Conservation (phyloP, 2,888 invertebrate genomes). For the Tetropium fuscum region DNA sequence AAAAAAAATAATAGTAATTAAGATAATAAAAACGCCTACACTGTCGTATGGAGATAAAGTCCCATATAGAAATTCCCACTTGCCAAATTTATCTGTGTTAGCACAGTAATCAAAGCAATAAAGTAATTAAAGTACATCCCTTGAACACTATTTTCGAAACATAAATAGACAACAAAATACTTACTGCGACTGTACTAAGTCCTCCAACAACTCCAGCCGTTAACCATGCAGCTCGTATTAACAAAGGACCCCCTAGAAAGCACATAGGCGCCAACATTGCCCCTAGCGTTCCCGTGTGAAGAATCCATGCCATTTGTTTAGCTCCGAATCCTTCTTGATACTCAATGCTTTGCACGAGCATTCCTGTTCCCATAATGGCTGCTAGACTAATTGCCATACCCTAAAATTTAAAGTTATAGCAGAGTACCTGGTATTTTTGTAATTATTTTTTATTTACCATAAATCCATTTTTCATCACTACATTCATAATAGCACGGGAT, state of each 20-base stretch:
- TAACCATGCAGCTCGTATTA: conserved; percentile 91
- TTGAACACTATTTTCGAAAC: too few relatives aligned
- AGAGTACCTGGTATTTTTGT: too few relatives aligned
- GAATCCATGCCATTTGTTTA: conserved; percentile 89
- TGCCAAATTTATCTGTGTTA: too few relatives aligned
- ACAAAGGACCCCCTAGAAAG: conserved; percentile 90
- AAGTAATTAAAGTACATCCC: too few relatives aligned
- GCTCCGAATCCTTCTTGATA: conserved; percentile 85
- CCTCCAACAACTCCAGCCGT: conserved; percentile 97
- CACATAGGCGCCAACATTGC: conserved; percentile 93
- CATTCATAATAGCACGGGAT: conserved; percentile 83
- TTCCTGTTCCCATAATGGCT: conserved; percentile 91
- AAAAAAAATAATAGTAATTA: background rate
- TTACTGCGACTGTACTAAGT: conserved; percentile 87
- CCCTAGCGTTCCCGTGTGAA: conserved; percentile 90
- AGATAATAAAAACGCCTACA: too few relatives aligned
- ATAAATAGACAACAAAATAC: too few relatives aligned
- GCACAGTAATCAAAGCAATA: too few relatives aligned
- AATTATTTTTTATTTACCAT: conserved; percentile 71
- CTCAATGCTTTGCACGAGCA: conserved; percentile 84
- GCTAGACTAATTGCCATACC: conserved; percentile 84
- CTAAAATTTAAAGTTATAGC: conserved; percentile 63
- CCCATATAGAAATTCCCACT: too few relatives aligned
- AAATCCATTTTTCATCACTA: conserved; percentile 85
- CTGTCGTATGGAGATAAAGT: too few relatives aligned